Conservation (phyloP, 2,888 invertebrate genomes). For the Drosophila eohydei region DNA sequence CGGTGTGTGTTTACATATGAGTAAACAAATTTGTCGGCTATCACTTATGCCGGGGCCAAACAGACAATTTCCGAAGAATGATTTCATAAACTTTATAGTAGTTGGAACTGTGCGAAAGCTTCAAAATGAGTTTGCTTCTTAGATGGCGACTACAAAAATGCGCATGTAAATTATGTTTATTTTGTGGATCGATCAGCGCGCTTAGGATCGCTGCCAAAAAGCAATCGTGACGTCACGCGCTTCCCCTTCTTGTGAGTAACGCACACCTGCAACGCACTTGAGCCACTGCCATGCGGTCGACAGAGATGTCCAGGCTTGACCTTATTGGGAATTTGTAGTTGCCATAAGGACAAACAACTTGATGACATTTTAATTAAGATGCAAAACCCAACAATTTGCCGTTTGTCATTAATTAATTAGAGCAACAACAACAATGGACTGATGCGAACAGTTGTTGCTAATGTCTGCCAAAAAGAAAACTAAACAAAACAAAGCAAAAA, state of each 20-base stretch:
- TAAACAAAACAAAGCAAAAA: conserved; percentile 19
- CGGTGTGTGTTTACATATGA: conserved; percentile 3
- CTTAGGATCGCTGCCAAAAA: conserved; percentile 15
- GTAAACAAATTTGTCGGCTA: conserved; percentile 43
- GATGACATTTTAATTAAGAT: conserved; percentile 65
- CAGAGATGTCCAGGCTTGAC: not conserved
- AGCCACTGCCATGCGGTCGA: conserved; percentile 24
- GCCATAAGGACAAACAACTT: conserved; percentile 26
- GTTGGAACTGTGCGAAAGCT: not conserved
- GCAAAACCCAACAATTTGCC: conserved; percentile 31
- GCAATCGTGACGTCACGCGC: conserved; percentile 35
- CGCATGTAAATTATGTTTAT: conserved; percentile 14
- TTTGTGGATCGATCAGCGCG: not conserved
- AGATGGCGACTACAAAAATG: not conserved
- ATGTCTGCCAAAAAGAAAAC: conserved; percentile 70
- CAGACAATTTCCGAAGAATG: conserved; percentile 24
- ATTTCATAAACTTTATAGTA: conserved; percentile 23
- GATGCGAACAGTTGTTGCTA: conserved; percentile 77
- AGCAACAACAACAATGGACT: conserved; percentile 73
- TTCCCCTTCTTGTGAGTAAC: not conserved
- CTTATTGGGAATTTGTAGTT: not conserved
- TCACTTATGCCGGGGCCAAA: conserved; percentile 27
- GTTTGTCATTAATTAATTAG: conserved; percentile 58
- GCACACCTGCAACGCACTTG: conserved; percentile 19
- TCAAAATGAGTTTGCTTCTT: conserved; percentile 33